phyloP scores from a whole-genome alignment of 1,140 invertebrate genomes.

The Cydia fagiglandana region DNA sequence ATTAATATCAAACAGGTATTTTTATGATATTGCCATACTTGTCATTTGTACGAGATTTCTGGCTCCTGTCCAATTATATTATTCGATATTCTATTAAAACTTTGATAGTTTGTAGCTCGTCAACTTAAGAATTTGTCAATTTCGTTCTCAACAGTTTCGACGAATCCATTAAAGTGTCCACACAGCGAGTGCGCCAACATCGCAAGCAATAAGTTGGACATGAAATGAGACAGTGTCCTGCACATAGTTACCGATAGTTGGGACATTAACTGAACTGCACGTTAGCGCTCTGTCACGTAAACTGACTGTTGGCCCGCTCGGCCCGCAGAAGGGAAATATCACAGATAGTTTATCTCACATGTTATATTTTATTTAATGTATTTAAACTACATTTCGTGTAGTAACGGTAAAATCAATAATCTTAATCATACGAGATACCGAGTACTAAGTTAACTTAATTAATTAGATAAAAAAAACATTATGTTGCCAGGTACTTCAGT shows the following conservation, averaged over 20 bases:
- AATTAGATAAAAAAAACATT: too few species aligned
- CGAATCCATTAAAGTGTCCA: background rate
- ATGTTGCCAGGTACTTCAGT: too few species aligned
- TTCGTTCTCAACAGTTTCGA: background rate
- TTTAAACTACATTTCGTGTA: background rate
- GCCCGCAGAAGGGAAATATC: background rate
- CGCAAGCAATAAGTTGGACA: background rate
- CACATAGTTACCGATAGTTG: conserved; percentile 26
- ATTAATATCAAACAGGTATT: too few species aligned
- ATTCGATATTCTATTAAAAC: too few species aligned
- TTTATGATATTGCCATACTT: too few species aligned
- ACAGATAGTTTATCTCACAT: background rate
- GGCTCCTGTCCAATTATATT: too few species aligned
- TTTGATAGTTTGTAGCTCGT: too few species aligned
- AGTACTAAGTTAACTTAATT: too few species aligned
- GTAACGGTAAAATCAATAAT: too few species aligned
- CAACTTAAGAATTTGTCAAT: background rate
- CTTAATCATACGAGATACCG: too few species aligned
- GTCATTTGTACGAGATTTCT: too few species aligned
- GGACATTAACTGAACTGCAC: conserved; percentile 26
- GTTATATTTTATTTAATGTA: background rate
- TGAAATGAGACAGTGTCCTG: conserved; percentile 16
- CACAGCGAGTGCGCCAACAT: background rate
- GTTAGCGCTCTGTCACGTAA: conserved; percentile 24
- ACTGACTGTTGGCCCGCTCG: background rate